Evolutionary conservation across 2,888 invertebrate genomes (phyloP).

Genomic region (Belgica antarctica): DNA sequence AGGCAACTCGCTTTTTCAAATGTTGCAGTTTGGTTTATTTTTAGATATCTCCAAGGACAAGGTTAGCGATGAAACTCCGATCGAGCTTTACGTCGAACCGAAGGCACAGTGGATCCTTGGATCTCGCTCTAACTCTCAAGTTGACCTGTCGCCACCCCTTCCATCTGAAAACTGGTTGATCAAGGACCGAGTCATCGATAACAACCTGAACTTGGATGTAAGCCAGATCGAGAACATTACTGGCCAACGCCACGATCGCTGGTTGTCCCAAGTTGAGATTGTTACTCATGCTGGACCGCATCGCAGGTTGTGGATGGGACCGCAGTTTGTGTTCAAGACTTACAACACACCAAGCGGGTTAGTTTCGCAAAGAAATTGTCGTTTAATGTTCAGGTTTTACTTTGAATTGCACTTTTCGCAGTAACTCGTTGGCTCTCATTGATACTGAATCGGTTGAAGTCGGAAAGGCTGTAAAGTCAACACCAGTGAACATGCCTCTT

Average conservation of each 20-base stretch:
- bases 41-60: conserved; percentile 76
- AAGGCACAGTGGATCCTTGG: conserved; percentile 88
- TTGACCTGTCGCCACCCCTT: conserved; percentile 75
- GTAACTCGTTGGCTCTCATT: conserved; percentile 68
- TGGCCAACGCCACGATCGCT: conserved; percentile 71
- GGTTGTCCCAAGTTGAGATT: conserved; percentile 96
- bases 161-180: conserved; percentile 67
- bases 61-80: conserved; percentile 79
- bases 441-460: conserved; percentile 78
- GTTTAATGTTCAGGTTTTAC: not conserved
- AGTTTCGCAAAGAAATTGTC: conserved; percentile 47
- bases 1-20: conserved; percentile 30
- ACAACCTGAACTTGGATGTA: conserved; percentile 44
- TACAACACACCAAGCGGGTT: conserved; percentile 76
- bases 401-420: conserved; percentile 49
- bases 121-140: conserved; percentile 57
- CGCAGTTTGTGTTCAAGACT: conserved; percentile 97
- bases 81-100: conserved; percentile 81
- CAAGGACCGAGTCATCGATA: conserved; percentile 53
- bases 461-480: conserved; percentile 70
- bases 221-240: conserved; percentile 48
- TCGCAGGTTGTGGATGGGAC: conserved; percentile 96
- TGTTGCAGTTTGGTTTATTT: not conserved
- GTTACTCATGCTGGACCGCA: conserved; percentile 96
- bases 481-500: conserved; percentile 87